Conservation (phyloP, 2,888 invertebrate species). For the Cecidostiba fungosa region DNA sequence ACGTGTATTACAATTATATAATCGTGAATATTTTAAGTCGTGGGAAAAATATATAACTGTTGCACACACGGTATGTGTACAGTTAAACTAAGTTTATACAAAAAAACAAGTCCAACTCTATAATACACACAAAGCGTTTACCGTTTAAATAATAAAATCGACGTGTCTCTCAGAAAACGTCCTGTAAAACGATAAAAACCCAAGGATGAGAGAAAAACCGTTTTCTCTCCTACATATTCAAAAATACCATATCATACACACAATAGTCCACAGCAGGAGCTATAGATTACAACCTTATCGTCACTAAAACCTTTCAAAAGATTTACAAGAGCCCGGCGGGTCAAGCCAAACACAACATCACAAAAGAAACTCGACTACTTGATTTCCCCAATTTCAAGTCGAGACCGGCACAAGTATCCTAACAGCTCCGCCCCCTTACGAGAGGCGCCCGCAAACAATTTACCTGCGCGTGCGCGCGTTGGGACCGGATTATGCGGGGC, state of each 20-base stretch:
- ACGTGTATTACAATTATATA: neutral
- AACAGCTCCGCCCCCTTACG: neutral
- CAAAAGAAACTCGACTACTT: neutral
- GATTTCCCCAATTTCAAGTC: neutral
- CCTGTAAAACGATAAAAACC: too few species aligned
- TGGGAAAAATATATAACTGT: neutral
- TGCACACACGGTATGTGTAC: neutral
- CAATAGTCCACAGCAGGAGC: too few species aligned
- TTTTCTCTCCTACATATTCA: too few species aligned
- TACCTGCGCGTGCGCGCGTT: constrained; percentile 45
- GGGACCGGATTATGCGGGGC: too few species aligned
- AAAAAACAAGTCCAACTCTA: neutral
- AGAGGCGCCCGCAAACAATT: constrained; percentile 28
- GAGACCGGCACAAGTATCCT: neutral
- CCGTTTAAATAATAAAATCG: too few species aligned
- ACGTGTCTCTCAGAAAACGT: too few species aligned
- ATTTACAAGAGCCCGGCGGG: neutral
- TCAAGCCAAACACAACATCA: neutral
- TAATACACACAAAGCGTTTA: too few species aligned
- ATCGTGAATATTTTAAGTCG: neutral
- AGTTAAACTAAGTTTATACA: neutral
- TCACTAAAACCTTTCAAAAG: neutral
- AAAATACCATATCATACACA: too few species aligned
- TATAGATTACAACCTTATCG: neutral
- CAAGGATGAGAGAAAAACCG: too few species aligned